Evolutionary conservation across 2,113 vertebrate genomes (phyloP).

Genomic region (Asarcornis scutulata): DNA sequence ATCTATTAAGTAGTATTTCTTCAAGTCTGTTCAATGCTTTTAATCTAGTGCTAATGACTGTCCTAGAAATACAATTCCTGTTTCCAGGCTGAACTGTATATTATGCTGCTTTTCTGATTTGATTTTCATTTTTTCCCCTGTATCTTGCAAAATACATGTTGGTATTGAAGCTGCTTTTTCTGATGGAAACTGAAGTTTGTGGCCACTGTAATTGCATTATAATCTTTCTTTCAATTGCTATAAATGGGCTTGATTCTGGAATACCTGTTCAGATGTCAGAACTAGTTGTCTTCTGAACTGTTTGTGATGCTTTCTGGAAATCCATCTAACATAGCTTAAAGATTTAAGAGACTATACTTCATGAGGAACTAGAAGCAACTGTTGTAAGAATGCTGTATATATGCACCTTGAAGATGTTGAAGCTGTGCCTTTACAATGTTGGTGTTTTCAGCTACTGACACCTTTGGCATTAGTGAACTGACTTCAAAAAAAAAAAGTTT

Average conservation of each 20-base stretch:
- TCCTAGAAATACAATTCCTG: background rate
- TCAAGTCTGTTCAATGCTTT: background rate
- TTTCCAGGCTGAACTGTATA: background rate
- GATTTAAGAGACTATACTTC: background rate
- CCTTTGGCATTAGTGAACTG: background rate
- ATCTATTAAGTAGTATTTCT: background rate
- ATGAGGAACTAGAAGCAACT: fast-evolving
- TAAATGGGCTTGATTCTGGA: background rate
- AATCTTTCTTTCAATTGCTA: background rate
- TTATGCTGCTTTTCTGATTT: background rate
- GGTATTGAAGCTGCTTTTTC: background rate
- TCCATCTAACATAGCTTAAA: background rate
- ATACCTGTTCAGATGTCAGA: background rate
- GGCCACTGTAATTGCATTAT: background rate
- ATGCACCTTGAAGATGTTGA: background rate
- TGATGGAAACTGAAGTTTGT: background rate
- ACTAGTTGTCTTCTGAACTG: background rate
- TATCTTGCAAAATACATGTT: background rate
- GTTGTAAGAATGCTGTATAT: background rate
- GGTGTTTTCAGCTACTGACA: background rate
- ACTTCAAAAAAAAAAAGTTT: background rate
- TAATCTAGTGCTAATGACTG: background rate
- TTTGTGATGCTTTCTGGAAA: conserved; percentile 17
- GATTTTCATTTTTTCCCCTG: background rate
- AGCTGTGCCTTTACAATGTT: background rate